Conservation (phyloP, 2,888 invertebrate genomes). For the Chorisops tibialis region DNA sequence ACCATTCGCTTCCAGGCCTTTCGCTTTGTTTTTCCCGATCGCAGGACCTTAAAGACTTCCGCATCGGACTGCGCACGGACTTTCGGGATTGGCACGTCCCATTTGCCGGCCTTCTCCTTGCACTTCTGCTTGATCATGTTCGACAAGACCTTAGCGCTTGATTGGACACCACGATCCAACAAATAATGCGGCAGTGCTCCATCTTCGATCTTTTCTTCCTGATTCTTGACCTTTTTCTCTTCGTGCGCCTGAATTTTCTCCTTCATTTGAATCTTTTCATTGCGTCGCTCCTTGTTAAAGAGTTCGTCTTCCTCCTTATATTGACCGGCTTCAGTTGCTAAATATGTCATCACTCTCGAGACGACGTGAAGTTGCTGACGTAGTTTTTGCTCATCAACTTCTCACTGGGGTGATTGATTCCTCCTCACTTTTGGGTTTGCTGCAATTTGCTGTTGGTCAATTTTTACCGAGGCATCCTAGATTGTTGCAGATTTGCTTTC, state of each 20-base stretch:
- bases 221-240: constrained; percentile 85
- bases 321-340: no score
- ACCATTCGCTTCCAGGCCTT: constrained; percentile 99
- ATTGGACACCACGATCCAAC: constrained; percentile 94
- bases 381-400: no score
- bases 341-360: no score
- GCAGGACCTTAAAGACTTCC: constrained; percentile 92
- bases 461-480: no score
- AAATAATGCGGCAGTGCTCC: constrained; percentile 95
- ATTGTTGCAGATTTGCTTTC: no score
- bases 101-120: constrained; percentile 99
- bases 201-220: constrained; percentile 78
- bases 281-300: constrained; percentile 92
- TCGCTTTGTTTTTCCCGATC: constrained; percentile 85
- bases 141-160: constrained; percentile 90
- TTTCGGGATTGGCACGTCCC: constrained; percentile 99
- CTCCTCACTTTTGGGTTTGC: no score
- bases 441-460: no score
- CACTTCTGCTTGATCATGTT: constrained; percentile 99
- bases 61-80: constrained; percentile 94
- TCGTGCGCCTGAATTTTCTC: constrained; percentile 98
- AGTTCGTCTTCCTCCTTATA: constrained; percentile 98
- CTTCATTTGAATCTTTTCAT: constrained; percentile 99
- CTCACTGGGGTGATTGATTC: no score
- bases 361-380: no score